These are phyloP conservation scores for Myrmecobius fasciatus DNA, from an alignment of 2,113 vertebrate species.

Conservation along the genomic window DNA sequence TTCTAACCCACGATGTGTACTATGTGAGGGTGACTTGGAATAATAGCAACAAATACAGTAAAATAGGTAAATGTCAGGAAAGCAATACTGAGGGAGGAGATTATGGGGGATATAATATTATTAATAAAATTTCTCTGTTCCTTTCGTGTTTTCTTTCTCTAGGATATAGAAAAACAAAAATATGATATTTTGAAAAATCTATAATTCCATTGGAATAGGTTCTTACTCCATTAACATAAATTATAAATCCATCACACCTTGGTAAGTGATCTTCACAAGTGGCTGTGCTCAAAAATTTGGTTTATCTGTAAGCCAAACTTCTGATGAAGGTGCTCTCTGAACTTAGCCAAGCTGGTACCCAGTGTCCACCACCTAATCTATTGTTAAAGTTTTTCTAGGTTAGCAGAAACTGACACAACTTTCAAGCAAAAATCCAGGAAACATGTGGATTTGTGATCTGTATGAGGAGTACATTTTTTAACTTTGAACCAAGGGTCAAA, in stretches of 20 bases:
- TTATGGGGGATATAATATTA: not conserved
- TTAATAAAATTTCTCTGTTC: not conserved
- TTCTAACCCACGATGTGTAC: not conserved
- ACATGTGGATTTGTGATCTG: not conserved
- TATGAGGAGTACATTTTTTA: not conserved
- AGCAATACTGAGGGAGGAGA: not conserved
- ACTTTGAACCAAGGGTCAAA: not conserved
- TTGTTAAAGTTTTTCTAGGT: too few relatives aligned
- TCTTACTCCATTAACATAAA: not conserved
- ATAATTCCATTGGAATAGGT: not conserved
- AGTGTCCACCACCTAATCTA: not conserved
- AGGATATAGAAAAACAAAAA: not conserved
- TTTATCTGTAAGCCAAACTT: not conserved
- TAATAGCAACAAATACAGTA: not conserved
- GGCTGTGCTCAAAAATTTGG: not conserved
- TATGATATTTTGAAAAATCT: not conserved
- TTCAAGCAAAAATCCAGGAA: not conserved
- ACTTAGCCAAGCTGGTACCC: not conserved
- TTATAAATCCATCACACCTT: not conserved
- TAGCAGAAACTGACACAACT: not conserved
- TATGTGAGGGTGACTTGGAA: not conserved
- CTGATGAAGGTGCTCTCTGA: not conserved
- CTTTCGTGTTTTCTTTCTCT: not conserved
- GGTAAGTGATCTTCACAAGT: not conserved
- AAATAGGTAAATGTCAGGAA: not conserved